Base-by-base conservation (phyloP, 2,888 invertebrate genomes). In the Stenodera caucasica region DNA sequence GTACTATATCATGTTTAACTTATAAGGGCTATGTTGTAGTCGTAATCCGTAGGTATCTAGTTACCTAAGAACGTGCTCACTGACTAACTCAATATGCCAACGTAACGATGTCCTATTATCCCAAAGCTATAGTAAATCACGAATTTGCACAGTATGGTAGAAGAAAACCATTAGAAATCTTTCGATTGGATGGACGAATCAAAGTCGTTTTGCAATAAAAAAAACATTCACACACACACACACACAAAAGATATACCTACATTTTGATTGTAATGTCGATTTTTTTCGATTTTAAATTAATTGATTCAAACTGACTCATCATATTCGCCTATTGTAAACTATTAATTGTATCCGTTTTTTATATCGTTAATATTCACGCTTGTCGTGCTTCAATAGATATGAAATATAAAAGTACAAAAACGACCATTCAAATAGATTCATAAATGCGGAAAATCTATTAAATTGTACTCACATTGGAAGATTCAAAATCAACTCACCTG, bases 1-100 rank as follows among this genome's bases (percentile, higher is more conserved):
- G 55, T 51, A 53, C 58, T 66, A 62, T 66, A 63, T 66, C 62
- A 68, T 68, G 68, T 66, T 66, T 57, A 59, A 64, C 61, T 67
- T 62, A 64, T 57, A 55, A 57, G 29, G 59, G 26, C 60, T 26
- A 9, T 65, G 66, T 37, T 37, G 21, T 68, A 66, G 63, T 62
- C 55, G 52, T 57, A 61, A 61, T 61, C 55, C 55, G 55, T 33
- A 37, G 57, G 65, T 60, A 63, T 66, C 58, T 57, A 58, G 63
- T 68, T 68, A 66, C 67, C 66, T 53, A 53, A 32, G 35, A 57
- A 53, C 50, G 53, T 54, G 54, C 54, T 61, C 57, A 33, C 23
- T 23, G 45, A 45, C 45, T 45, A 45, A 45, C 45, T 45, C 45
- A 23, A 45, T 45, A 45, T 45, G 21, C 23, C 12, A 12, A 3